Conservation (phyloP, 1,140 invertebrate species). For the Atta colombica region DNA sequence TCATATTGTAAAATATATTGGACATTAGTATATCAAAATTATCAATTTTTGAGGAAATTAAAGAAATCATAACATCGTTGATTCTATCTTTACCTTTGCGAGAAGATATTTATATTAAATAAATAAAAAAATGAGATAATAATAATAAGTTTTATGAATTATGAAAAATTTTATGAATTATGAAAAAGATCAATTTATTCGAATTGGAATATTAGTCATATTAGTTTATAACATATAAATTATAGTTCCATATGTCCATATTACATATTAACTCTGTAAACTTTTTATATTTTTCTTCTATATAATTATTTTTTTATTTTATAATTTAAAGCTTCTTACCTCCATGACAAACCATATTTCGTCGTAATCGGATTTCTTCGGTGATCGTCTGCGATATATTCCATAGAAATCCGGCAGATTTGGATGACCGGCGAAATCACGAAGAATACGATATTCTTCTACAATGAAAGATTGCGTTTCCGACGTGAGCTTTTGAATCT, state of each 20-base stretch:
- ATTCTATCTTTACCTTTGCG: not conserved
- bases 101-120: not conserved
- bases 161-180: not conserved
- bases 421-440: conserved; percentile 91
- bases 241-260: not conserved
- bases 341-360: conserved; percentile 97
- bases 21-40: not conserved
- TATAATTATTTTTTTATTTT: conserved; percentile 4
- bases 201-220: not conserved
- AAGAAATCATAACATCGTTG: not conserved
- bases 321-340: conserved; percentile 87
- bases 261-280: not conserved
- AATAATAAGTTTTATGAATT: not conserved
- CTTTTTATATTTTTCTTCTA: not conserved
- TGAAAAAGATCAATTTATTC: not conserved
- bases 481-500: conserved; percentile 91
- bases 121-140: not conserved
- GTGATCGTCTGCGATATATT: conserved; percentile 90
- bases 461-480: conserved; percentile 91
- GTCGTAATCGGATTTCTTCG: conserved; percentile 88
- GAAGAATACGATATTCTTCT: conserved; percentile 94
- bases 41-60: not conserved
- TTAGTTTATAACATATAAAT: not conserved
- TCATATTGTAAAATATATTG: too few relatives aligned
- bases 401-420: conserved; percentile 96